Conservation (phyloP, 2,113 vertebrate genomes). For the Semnornis frantzii region DNA sequence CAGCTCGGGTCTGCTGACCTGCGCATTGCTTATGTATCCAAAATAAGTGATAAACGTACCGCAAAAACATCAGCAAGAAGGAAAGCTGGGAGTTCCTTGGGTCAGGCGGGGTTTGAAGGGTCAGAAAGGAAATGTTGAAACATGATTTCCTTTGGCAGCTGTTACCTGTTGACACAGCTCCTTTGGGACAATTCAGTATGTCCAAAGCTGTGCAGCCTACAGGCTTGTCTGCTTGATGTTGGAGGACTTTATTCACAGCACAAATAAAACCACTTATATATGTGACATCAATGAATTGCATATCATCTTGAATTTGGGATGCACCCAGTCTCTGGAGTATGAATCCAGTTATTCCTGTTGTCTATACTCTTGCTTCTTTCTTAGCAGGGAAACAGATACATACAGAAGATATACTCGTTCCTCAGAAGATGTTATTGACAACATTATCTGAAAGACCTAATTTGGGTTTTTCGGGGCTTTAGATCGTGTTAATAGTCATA, state of each 20-base stretch:
- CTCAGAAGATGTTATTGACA: neutral
- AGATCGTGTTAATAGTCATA: neutral
- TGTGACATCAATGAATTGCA: neutral
- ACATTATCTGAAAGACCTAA: neutral
- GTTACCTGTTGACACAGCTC: neutral
- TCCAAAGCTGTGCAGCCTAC: neutral
- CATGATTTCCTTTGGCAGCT: neutral
- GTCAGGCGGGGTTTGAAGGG: neutral
- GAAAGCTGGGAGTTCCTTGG: neutral
- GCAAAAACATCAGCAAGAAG: neutral
- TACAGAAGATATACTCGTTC: neutral
- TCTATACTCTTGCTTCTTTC: neutral
- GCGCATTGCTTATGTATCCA: neutral
- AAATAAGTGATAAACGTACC: neutral
- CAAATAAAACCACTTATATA: neutral
- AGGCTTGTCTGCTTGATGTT: neutral
- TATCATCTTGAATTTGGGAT: neutral
- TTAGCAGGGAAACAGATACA: neutral
- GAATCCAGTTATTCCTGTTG: neutral
- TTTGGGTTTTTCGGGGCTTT: neutral
- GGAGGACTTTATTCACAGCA: neutral
- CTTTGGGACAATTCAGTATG: neutral
- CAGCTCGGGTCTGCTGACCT: neutral
- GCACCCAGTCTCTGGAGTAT: neutral
- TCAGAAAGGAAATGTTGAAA: slow-evolving; percentile 10